Evolutionary conservation across 2,797 vertebrate species (phyloP).

Genomic region (Eutrigla gurnardus): DNA sequence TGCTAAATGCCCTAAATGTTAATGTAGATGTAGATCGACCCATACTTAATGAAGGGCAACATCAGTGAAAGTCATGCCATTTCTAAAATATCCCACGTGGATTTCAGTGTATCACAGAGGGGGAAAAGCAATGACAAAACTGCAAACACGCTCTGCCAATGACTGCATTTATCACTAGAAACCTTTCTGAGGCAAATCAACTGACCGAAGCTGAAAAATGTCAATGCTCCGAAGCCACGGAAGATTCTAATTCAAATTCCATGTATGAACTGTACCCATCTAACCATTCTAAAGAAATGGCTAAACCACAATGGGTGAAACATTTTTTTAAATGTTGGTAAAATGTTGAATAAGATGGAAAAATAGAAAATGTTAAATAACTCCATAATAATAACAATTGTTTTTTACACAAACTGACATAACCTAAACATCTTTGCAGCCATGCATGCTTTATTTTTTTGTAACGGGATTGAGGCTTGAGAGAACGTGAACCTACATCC

Average conservation of each 20-base stretch:
- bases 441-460: too few relatives aligned
- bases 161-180: background rate
- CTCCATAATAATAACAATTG: too few relatives aligned
- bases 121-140: background rate
- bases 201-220: background rate
- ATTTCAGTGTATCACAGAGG: background rate
- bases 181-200: background rate
- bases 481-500: constrained; percentile 46
- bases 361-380: too few relatives aligned
- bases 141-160: background rate
- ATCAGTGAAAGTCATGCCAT: background rate
- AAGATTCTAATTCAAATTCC: background rate
- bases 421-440: constrained; percentile 9
- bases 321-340: too few relatives aligned
- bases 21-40: too few relatives aligned
- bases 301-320: background rate
- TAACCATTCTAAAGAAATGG: background rate
- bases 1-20: too few relatives aligned
- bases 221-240: background rate
- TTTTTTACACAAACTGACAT: background rate
- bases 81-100: background rate
- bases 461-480: constrained; percentile 58
- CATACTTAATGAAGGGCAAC: too few relatives aligned
- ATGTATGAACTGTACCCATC: background rate
- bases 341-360: too few relatives aligned